Base-by-base conservation (phyloP, 2,888 invertebrate species). In the Fragum fragum region DNA sequence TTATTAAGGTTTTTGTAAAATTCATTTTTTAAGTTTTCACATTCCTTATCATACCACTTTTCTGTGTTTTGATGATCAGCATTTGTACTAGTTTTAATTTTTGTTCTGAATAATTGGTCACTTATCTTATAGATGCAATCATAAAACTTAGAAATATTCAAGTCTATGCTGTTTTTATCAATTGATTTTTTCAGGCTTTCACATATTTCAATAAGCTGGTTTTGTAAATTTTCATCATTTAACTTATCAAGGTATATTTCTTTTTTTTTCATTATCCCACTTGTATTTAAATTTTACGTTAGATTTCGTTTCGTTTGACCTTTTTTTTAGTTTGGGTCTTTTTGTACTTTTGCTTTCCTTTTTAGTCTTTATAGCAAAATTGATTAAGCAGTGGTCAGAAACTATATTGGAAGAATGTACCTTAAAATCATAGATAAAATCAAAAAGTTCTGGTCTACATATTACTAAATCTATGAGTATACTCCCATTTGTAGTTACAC, bases 341-440 rank as follows among this genome's bases (percentile, higher is more conserved):
- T 2, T 21, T 2, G 18, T 9, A 61, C 29, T 61, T 1, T 39
- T 39, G 14, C n/a, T 47, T 47, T 14, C 16, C 2, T 9, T 14
- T 3, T n/a, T 14, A 9, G 47, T 9, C 16, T 14, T 18, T 3
- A 47, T 18, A 47, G 47, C 5, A 14, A 47, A 47, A 14, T 2
- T 47, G 14, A 42, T 21, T 14, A 23, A 7, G 36, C 68, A 42
- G 42, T 68, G 68, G 36, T 68, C 68, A 11, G 68, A 68, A 21
- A 68, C 21, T 2, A 68, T 68, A 68, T 68, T 68, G 14, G 68
- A 1, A 9, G 21, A 21, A 7, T 39, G 23, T 26, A 68, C 39
- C 3, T 39, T 26, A 23, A 68, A 68, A 28, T 23, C 14, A 3
- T n/a, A 16, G 14, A 68, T 26, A 3, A 16, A 42, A 2, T 21